These are phyloP conservation scores for Neopipo cinnamomea DNA, from an alignment of 2,113 vertebrate species.

Conservation along the genomic window DNA sequence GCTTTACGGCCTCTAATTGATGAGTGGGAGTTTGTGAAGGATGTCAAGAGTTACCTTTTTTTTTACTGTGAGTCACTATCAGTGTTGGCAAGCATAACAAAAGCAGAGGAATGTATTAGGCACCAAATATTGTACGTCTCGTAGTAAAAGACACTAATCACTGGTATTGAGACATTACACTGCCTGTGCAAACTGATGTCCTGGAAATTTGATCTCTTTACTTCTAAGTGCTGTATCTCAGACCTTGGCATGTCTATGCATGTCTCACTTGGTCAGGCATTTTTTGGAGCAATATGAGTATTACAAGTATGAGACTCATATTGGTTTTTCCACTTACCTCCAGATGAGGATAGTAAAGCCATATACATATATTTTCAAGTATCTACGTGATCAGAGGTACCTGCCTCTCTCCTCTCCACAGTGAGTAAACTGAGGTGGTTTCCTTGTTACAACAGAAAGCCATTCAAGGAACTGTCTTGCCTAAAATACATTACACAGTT, in stretches of 20 bases:
- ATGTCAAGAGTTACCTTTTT: constrained; percentile 32
- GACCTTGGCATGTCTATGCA: not conserved
- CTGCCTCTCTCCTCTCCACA: not conserved
- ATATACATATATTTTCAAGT: not conserved
- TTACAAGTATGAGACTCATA: not conserved
- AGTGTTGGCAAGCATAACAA: constrained; percentile 13
- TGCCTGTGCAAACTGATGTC: not conserved
- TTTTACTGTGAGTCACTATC: constrained; percentile 43
- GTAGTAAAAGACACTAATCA: not conserved
- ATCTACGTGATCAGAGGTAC: not conserved
- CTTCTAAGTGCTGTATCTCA: not conserved
- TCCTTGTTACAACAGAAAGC: not conserved
- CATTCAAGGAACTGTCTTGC: not conserved
- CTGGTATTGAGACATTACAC: not conserved
- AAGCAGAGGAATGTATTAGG: constrained; percentile 15
- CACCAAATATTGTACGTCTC: constrained; percentile 3
- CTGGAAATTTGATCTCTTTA: not conserved
- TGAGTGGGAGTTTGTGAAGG: not conserved
- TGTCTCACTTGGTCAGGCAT: not conserved
- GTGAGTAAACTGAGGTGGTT: not conserved
- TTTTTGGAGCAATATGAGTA: not conserved
- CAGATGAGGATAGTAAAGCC: not conserved
- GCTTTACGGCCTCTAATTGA: constrained; percentile 9
- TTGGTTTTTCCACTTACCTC: not conserved
- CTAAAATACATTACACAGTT: not conserved